Evolutionary conservation across 1,140 invertebrate species (phyloP).

Genomic region (Monomorium pharaonis): DNA sequence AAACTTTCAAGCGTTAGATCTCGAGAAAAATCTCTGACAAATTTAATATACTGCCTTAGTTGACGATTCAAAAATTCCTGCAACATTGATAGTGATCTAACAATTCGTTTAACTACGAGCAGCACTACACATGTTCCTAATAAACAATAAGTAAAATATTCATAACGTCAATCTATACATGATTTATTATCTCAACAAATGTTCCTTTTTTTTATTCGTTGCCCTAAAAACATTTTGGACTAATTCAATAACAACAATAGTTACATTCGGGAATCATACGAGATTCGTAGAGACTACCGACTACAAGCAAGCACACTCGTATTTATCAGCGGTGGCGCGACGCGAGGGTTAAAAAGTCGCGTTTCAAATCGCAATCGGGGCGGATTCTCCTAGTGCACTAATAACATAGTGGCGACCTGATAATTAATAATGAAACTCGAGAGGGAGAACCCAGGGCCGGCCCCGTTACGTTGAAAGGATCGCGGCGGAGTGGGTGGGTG

Average conservation of each 20-base stretch:
- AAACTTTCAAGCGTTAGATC: background rate
- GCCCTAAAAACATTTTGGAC: background rate
- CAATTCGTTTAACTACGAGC: background rate
- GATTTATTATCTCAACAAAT: background rate
- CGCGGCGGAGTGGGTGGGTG: constrained; percentile 74
- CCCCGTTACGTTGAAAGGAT: constrained; percentile 53
- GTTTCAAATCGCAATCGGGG: constrained; percentile 44
- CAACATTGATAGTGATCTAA: background rate
- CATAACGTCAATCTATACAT: background rate
- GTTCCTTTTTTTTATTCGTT: background rate
- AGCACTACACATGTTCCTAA: background rate
- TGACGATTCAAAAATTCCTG: background rate
- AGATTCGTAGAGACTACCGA: constrained; percentile 72
- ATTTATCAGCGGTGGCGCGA: constrained; percentile 75
- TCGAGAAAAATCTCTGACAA: background rate
- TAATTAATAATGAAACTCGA: constrained; percentile 82
- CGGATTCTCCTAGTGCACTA: constrained; percentile 81
- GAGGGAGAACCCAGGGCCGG: constrained; percentile 36
- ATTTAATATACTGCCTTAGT: background rate
- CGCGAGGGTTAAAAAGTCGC: constrained; percentile 47
- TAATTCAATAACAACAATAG: constrained; percentile 80
- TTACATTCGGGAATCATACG: constrained; percentile 80
- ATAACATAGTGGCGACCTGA: constrained; percentile 82
- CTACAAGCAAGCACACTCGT: constrained; percentile 62
- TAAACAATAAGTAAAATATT: background rate